Base-by-base conservation (phyloP, 2,888 invertebrate genomes). In the Apamea monoglypha region DNA sequence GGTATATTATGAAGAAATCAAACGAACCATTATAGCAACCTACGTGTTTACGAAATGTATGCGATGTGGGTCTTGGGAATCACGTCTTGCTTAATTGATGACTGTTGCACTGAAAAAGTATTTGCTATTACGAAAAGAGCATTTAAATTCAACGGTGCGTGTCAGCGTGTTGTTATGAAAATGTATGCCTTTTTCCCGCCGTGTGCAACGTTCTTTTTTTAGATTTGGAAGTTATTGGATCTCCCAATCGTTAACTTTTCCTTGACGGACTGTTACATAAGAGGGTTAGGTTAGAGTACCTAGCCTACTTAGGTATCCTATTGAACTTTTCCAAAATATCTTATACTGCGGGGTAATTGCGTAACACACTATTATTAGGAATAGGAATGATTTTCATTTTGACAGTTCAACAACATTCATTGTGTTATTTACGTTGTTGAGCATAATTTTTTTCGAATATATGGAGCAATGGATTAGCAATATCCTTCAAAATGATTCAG, bases 41-140 rank as follows among this genome's bases (percentile, higher is more conserved):
- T 70, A 87, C 85, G 66, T 70, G 25, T 78, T 86, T 89, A 74
- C 84, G 74, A 83, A 84, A 88, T 77, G n/a, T 21, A 40, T 32
- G 53, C 44, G 32, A 80, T 36, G 36, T 81, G 83, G 77, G 80
- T 83, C 74, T 87, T 82, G 86, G 90, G 82, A 89, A 75, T 83
- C 68, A 89, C 87, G 82, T 85, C 73, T 87, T 88, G 74, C 87
- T 53, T 78, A 88, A 89, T 83, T 77, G 78, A 85, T 86, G 82
- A 81, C 82, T 67, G 73, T 77, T 79, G 72, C 50, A 76, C 76
- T 82, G 25, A 75, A 86, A 68, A 89, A 86, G 90, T 88, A 89
- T 72, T 63, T 74, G 66, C 47, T 75, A 74, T 89, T 90, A 79
- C 75, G 85, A 86, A 85, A 87, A 77, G 47, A 59, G 74, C 50